phyloP scores from a whole-genome alignment of 2,113 vertebrate genomes.

The Casuarius casuarius region DNA sequence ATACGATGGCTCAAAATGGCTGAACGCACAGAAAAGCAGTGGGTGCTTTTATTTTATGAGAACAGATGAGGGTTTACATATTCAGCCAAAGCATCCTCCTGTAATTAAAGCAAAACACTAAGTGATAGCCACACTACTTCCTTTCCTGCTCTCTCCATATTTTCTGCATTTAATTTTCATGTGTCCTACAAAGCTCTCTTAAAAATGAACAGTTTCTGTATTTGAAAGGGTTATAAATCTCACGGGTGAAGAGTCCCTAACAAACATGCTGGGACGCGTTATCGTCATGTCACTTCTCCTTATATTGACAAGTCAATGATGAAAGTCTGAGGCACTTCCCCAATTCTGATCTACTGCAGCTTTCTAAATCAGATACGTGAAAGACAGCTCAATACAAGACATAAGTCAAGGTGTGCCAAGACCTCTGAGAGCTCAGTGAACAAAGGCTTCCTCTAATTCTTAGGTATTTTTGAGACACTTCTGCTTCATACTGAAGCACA shows the following conservation, averaged over 20 bases:
- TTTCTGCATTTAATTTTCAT: neutral
- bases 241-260: neutral
- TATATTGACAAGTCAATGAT: neutral
- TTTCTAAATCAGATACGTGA: neutral
- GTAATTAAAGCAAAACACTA: neutral
- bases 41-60: neutral
- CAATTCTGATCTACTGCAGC: neutral
- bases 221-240: conserved; percentile 18
- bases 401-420: neutral
- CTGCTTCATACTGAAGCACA: neutral
- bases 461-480: neutral
- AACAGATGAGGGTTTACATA: neutral
- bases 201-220: neutral
- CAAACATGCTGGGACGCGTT: neutral
- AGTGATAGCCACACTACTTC: neutral
- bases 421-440: neutral
- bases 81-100: neutral
- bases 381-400: neutral
- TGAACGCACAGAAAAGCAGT: neutral
- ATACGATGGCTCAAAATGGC: neutral
- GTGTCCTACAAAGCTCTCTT: neutral
- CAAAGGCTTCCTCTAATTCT: neutral
- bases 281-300: conserved; percentile 7
- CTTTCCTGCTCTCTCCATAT: neutral
- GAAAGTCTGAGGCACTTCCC: neutral